These are phyloP conservation scores for Lethenteron reissneri DNA, from an alignment of 2,113 vertebrate genomes.

Conservation along the genomic window DNA sequence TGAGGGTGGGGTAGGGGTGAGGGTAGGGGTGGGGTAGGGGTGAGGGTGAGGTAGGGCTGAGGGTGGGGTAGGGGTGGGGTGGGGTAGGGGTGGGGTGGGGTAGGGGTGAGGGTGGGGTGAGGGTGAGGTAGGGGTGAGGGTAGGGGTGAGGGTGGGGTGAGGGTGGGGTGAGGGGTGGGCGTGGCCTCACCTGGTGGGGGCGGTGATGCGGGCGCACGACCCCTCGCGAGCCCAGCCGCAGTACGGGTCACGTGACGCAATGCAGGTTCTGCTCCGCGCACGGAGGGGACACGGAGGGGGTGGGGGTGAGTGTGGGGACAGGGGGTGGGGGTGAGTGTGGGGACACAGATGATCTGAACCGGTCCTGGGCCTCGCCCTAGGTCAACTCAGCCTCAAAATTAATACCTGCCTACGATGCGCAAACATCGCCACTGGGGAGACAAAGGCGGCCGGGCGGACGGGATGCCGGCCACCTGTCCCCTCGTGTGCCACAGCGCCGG, in stretches of 20 bases:
- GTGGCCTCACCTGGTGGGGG: constrained; percentile 32
- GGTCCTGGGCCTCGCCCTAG: too few relatives aligned
- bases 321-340: too few relatives aligned
- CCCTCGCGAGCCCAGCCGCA: constrained; percentile 46
- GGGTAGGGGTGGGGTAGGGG: too few relatives aligned
- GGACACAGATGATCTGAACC: too few relatives aligned
- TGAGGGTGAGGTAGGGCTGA: too few relatives aligned
- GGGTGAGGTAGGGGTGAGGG: too few relatives aligned
- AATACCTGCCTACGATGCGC: background rate
- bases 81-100: background rate
- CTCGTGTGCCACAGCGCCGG: background rate
- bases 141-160: too few relatives aligned
- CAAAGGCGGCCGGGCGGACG: too few relatives aligned
- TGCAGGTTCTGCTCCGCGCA: constrained; percentile 30
- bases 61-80: too few relatives aligned
- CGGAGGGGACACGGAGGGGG: too few relatives aligned
- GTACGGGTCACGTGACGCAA: constrained; percentile 56
- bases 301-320: background rate
- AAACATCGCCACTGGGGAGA: background rate
- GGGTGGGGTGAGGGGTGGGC: background rate
- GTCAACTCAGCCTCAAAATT: background rate
- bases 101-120: too few relatives aligned
- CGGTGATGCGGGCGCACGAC: constrained; percentile 30
- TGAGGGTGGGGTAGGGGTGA: too few relatives aligned
- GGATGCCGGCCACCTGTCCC: background rate